Evolutionary conservation across 2,888 invertebrate species (phyloP).

Genomic region (Polydrusus tereticollis): DNA sequence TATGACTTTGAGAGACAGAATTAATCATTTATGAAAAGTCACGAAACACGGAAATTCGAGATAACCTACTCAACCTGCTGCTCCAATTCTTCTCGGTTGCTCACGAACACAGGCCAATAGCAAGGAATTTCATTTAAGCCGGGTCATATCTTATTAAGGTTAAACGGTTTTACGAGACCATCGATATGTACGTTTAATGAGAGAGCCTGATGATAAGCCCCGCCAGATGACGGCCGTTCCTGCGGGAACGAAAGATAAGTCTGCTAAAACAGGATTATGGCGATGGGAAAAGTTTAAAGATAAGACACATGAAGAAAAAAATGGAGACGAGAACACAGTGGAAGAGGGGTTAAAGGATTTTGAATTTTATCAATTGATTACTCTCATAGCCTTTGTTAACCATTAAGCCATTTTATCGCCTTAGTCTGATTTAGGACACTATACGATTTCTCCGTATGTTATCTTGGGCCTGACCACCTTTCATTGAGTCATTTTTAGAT

Average conservation of each 20-base stretch:
- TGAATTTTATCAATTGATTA: too few relatives aligned
- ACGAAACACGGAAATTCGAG: background rate
- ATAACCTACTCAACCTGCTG: background rate
- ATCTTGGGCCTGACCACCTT: too few relatives aligned
- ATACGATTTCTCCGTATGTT: too few relatives aligned
- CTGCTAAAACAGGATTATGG: background rate
- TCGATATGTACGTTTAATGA: constrained; percentile 8
- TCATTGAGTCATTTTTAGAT: too few relatives aligned
- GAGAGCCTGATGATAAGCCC: constrained; percentile 1
- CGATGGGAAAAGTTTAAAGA: background rate
- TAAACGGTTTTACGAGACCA: constrained; percentile 3
- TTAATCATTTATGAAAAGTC: background rate
- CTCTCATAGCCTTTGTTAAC: too few relatives aligned
- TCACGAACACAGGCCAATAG: background rate
- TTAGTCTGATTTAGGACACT: too few relatives aligned
- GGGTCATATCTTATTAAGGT: constrained; percentile 14
- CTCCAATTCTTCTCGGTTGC: background rate
- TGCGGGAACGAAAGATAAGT: constrained; percentile 1
- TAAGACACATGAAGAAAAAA: background rate
- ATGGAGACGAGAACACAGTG: too few relatives aligned
- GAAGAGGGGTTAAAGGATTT: too few relatives aligned
- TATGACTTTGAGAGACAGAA: too few relatives aligned
- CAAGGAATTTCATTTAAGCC: constrained; percentile 10
- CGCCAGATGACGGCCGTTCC: constrained; percentile 5
- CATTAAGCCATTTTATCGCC: too few relatives aligned